A percentile compares a stretch with the other conserved stretches of the same genome.
These are phyloP conservation scores for Euschistus heros DNA, from an alignment of 1,140 invertebrate genomes.

Conservation along the genomic window DNA sequence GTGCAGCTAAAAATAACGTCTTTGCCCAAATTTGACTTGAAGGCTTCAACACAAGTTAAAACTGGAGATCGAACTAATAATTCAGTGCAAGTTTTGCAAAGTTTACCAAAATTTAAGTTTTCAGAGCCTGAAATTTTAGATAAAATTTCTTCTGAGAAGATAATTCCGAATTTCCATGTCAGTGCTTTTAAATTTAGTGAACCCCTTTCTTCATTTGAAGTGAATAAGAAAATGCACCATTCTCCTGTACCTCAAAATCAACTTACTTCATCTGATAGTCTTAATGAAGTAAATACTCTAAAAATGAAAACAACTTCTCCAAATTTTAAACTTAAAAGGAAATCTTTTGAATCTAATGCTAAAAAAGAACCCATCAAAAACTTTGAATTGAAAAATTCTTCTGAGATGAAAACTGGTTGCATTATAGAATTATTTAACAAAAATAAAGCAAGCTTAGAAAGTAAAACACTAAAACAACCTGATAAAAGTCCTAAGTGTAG, in stretches of 20 bases:
- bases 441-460: conserved; percentile 19
- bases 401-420: conserved; percentile 14
- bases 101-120: neutral
- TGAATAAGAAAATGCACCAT: neutral
- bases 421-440: conserved; percentile 8
- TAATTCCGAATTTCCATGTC: neutral
- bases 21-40: conserved; percentile 13
- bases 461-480: conserved; percentile 40
- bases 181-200: conserved; percentile 12
- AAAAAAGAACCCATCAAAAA: neutral
- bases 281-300: no score
- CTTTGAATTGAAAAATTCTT: neutral
- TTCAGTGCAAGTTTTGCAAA: no score
- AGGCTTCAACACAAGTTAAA: neutral
- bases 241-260: neutral
- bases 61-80: no score
- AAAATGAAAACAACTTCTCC: neutral
- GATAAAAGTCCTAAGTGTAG: conserved; percentile 47
- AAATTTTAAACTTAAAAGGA: conserved; percentile 12
- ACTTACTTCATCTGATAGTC: neutral
- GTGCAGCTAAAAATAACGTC: conserved; percentile 5
- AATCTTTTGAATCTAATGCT: neutral
- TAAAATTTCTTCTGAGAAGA: neutral
- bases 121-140: neutral
- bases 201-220: neutral